Evolutionary conservation across 2,888 invertebrate species (phyloP), one percentile per base, ranked within the genome.

Genomic region (Oligia fasciuncula): DNA sequence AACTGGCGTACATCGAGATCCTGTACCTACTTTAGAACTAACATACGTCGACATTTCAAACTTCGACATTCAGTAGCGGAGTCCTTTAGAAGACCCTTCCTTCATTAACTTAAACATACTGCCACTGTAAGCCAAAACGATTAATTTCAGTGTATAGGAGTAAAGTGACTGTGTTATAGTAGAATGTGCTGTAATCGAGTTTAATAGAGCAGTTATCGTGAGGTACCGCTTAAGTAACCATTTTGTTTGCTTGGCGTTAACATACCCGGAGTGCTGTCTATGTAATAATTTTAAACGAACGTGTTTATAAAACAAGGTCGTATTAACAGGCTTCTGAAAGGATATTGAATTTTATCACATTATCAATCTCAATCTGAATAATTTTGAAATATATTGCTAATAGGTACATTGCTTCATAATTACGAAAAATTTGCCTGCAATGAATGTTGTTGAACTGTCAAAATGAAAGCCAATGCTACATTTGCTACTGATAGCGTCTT

Each of bases 191-290:
- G 60, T 83, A 84, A 78, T 71, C 68, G 76, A 65, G 63, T 78
- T 71, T 78, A 81, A 87, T 84, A 69, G 68, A 81, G 87, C 76
- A 73, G 80, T 87, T 86, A 84, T 76, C 40, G 62, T 54, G 68
- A 66, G 74, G 77, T 83, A 81, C 66, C 73, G 79, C 46, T 71
- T 60, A 40, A 60, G 73, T 40, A 76, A 76, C 65, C 54, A 54
- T 71, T 78, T 77, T 76, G 81, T 77, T 86, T 78, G 74, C 60
- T 77, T 40, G 5, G 66, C 14, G 74, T 79, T 69, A 79, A 75
- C 72, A 83, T 54, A 78, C 60, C 60, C 14, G 54, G 23, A 63
- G 63, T 62, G 72, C 23, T 74, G 76, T 67, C 83, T 72, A 66
- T n/a, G 63, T 78, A 78, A 75, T 83, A 29, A 60, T 63, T 80